Evolutionary conservation across 1,140 invertebrate genomes (phyloP).

Genomic region (Pemphigus obesinymphae): DNA sequence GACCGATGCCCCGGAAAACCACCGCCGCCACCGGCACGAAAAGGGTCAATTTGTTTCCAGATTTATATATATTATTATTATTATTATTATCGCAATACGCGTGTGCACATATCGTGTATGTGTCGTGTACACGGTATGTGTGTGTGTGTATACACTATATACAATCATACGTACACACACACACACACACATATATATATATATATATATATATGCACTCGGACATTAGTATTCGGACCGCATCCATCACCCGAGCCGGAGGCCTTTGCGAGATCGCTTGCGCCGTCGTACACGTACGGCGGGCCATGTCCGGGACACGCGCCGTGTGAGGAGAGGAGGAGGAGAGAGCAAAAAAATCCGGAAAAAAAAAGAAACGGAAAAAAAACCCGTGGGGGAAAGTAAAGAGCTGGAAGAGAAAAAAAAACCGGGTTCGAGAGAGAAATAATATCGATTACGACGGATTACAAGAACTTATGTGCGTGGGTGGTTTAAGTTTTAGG

Average conservation of each 20-base stretch:
- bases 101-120: no score
- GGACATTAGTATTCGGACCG: constrained; percentile 31
- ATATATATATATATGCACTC: background rate
- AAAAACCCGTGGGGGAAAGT: background rate
- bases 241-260: constrained; percentile 36
- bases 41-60: constrained; percentile 41
- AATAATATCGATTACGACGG: constrained; percentile 40
- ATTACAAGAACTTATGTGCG: constrained; percentile 29
- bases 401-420: background rate
- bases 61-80: constrained; percentile 35
- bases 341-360: background rate
- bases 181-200: background rate
- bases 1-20: constrained; percentile 30
- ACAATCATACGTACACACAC: no score
- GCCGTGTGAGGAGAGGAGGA: background rate
- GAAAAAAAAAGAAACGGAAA: background rate
- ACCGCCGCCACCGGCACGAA: background rate
- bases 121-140: no score
- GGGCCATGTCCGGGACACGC: constrained; percentile 8
- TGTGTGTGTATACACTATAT: no score
- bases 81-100: background rate
- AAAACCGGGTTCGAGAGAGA: constrained; percentile 12
- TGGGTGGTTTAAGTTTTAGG: background rate
- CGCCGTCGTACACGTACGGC: background rate
- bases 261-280: background rate